These are phyloP conservation scores for Catajapyx aquilonaris DNA, from an alignment of 1,140 invertebrate species.

Conservation along the genomic window DNA sequence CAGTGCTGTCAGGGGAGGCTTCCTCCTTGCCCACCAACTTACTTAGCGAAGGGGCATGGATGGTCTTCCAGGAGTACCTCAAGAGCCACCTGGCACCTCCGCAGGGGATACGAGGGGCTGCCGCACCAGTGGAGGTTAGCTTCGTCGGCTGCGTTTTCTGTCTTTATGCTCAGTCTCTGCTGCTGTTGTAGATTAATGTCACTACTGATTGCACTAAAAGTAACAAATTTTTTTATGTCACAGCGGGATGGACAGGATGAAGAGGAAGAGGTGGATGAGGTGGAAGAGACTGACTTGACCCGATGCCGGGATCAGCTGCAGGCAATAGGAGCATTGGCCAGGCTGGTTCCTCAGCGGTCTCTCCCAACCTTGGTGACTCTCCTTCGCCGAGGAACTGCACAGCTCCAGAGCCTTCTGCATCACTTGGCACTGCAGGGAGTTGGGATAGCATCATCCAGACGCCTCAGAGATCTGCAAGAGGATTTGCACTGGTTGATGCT, in stretches of 20 bases:
- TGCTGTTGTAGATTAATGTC: no score
- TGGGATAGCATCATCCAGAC: constrained; percentile 17
- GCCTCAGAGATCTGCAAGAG: constrained; percentile 45
- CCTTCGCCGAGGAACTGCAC: constrained; percentile 36
- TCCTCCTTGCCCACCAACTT: no score
- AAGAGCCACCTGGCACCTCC: constrained; percentile 58
- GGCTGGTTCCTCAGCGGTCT: constrained; percentile 21
- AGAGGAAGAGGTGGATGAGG: constrained; percentile 37
- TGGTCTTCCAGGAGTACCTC: constrained; percentile 69
- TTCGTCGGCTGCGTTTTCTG: no score
- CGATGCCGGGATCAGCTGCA: constrained; percentile 46
- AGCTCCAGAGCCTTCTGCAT: constrained; percentile 38
- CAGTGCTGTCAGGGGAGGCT: no score
- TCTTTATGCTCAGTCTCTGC: no score
- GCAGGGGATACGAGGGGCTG: constrained; percentile 47
- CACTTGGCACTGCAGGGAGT: constrained; percentile 20
- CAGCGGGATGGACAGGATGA: constrained; percentile 15
- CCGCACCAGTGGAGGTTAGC: no score
- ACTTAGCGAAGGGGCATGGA: no score
- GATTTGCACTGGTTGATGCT: constrained; percentile 77
- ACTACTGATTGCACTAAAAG: no score
- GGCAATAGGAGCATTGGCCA: constrained; percentile 33
- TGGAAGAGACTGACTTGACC: constrained; percentile 43
- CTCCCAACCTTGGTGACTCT: constrained; percentile 33
- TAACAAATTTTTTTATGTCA: constrained; percentile 7